These are phyloP conservation scores for Troilus luridus DNA, from an alignment of 2,888 invertebrate genomes.

Conservation along the genomic window DNA sequence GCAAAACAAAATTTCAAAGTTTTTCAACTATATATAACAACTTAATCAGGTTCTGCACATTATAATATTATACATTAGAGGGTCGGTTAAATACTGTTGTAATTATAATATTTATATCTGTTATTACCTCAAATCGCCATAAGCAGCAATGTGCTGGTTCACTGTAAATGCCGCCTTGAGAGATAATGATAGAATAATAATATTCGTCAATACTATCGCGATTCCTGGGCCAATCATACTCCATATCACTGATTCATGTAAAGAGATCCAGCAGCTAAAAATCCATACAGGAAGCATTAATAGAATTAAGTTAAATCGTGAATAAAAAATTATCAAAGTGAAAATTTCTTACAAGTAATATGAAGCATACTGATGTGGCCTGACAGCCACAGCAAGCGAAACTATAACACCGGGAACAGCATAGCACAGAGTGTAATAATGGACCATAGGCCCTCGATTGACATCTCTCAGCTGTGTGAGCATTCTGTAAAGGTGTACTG, in stretches of 20 bases:
- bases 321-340: neutral
- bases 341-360: slow-evolving; percentile 85
- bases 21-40: too few species aligned
- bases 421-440: slow-evolving; percentile 93
- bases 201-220: slow-evolving; percentile 82
- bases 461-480: slow-evolving; percentile 96
- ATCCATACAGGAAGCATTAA: neutral
- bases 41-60: too few species aligned
- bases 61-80: too few species aligned
- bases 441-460: slow-evolving; percentile 93
- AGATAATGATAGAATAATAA: slow-evolving; percentile 86
- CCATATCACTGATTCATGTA: slow-evolving; percentile 95
- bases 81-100: too few species aligned
- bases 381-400: slow-evolving; percentile 90
- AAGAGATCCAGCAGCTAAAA: slow-evolving; percentile 92
- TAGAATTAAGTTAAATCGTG: neutral
- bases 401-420: slow-evolving; percentile 93
- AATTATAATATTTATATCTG: slow-evolving; percentile 15
- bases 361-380: slow-evolving; percentile 95
- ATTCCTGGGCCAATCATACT: slow-evolving; percentile 93
- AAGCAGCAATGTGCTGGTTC: slow-evolving; percentile 89
- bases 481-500: slow-evolving; percentile 93
- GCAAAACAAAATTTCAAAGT: too few species aligned
- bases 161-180: slow-evolving; percentile 92
- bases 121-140: slow-evolving; percentile 77